phyloP scores from a whole-genome alignment of 2,113 vertebrate species.

The Excalfactoria chinensis region DNA sequence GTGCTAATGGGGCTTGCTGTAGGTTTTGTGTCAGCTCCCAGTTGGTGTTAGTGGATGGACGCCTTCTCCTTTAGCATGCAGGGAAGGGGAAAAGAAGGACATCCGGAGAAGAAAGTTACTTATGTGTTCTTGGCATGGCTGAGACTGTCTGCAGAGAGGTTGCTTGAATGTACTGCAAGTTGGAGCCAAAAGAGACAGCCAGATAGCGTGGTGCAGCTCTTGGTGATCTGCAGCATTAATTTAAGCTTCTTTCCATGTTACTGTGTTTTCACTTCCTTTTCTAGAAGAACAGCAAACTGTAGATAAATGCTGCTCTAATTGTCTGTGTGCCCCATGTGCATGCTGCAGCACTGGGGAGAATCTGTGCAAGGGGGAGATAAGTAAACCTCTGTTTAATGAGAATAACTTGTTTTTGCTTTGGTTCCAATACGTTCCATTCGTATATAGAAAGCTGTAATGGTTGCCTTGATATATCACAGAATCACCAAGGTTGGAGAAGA shows the following conservation, averaged over 20 bases:
- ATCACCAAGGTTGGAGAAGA: no score
- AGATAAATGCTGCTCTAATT: neutral
- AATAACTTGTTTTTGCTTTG: neutral
- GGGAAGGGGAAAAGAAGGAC: neutral
- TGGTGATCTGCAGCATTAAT: constrained; percentile 27
- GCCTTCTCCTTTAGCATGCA: neutral
- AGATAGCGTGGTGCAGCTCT: neutral
- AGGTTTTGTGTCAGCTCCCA: neutral
- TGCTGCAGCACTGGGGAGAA: neutral
- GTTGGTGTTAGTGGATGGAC: neutral
- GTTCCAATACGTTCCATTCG: neutral
- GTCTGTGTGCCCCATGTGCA: neutral
- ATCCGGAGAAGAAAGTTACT: neutral
- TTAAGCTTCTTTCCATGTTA: neutral
- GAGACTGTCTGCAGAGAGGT: neutral
- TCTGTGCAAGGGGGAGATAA: neutral
- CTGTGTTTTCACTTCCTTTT: constrained; percentile 48
- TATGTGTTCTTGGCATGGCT: neutral
- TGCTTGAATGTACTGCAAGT: neutral
- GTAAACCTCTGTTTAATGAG: neutral
- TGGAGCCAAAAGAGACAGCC: neutral
- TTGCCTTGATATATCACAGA: neutral
- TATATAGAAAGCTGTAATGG: neutral
- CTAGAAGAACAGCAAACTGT: neutral
- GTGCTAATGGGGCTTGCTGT: neutral